Base-by-base conservation (phyloP, 2,113 vertebrate species). In the Glaucidium brasilianum region DNA sequence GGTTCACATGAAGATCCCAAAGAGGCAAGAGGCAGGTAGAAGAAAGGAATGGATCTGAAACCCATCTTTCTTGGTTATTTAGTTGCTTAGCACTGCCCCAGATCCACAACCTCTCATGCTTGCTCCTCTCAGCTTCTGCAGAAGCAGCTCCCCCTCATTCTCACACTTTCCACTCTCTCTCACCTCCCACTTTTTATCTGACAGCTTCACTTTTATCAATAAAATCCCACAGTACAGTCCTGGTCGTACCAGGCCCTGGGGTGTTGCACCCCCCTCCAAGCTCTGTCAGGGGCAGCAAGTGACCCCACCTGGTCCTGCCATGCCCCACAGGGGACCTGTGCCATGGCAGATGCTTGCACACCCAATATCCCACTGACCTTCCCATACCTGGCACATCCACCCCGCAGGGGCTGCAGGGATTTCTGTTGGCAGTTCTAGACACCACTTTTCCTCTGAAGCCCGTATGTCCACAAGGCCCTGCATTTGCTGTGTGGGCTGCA, bases 261-360 rank as follows among this genome's bases (percentile, higher is more conserved):
- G 15, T 58, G 18, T 29, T 5, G 49, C 17, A 56, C 2, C 8
- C 45, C 25, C 23, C 6, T 5, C 25, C 30, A 37, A 55, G 16
- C 11, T 52, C 75, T 41, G 19, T 22, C 1, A 1, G 50, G 29
- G 29, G 16, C 64, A 35, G 27, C 25, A 63, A 26, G 13, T 0
- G 5, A 72, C 15, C 35, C 15, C 0, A 1, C 45, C 26, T 2
- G 4, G 18, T 62, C 21, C 50, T n/a, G 12, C 49, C 25, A 6
- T 32, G 50, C 27, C 5, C 39, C 4, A 1, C 27, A 41, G 39
- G 22, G 11, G 5, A 58, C 23, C 21, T 35, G 35, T 53, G 47
- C 45, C 13, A 4, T 1, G 4, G 11, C 37, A 77, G 47, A 29
- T n/a, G 16, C 45, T 81, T 3, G 0, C 16, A 20, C 5, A 8